Conservation (phyloP, 2,797 vertebrate species). For the Sciurus vulgaris region DNA sequence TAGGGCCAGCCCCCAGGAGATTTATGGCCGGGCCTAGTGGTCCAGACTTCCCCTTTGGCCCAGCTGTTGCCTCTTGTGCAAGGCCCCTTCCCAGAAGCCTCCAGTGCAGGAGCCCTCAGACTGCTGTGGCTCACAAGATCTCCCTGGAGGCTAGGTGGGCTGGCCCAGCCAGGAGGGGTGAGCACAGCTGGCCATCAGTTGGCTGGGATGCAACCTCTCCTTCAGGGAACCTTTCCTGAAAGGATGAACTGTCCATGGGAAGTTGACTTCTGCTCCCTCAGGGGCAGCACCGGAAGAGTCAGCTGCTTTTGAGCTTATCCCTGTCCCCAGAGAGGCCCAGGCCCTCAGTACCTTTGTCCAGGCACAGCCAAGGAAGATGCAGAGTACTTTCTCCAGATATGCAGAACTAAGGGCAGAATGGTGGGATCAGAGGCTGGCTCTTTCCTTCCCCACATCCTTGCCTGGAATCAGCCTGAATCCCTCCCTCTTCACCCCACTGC, state of each 20-base stretch:
- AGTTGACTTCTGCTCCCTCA: constrained; percentile 23
- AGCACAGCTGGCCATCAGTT: fast-evolving
- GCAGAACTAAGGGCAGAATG: not conserved
- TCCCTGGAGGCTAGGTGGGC: not conserved
- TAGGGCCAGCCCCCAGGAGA: not conserved
- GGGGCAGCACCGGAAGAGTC: constrained; percentile 38
- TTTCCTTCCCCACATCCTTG: not conserved
- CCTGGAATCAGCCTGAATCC: not conserved
- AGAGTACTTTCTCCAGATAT: not conserved
- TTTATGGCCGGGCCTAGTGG: not conserved
- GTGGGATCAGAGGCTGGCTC: not conserved
- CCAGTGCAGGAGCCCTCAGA: not conserved
- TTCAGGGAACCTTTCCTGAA: not conserved
- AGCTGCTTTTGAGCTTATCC: constrained; percentile 45
- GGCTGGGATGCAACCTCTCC: not conserved
- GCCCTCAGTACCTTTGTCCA: not conserved
- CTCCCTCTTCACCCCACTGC: not conserved
- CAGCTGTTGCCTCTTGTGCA: not conserved
- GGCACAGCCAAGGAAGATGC: not conserved
- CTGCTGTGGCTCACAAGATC: not conserved
- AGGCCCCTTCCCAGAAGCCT: not conserved
- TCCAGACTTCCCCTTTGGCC: not conserved
- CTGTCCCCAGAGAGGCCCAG: not conserved
- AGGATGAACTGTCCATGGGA: constrained; percentile 15
- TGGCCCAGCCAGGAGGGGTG: not conserved